Evolutionary conservation across 2,113 vertebrate genomes (phyloP).

Genomic region (Plestiodon gilberti): DNA sequence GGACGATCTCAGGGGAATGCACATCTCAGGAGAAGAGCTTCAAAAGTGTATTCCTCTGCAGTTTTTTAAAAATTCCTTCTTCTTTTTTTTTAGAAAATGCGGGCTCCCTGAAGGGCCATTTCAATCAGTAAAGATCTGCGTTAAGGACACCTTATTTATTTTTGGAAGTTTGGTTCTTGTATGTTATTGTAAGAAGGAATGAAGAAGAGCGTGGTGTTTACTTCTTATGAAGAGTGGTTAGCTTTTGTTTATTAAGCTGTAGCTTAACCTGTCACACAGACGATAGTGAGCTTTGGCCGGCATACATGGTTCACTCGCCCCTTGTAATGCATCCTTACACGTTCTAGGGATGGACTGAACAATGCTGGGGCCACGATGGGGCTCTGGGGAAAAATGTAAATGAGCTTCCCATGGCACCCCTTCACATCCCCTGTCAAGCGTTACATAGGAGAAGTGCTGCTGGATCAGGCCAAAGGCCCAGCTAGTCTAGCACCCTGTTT

Average conservation of each 20-base stretch:
- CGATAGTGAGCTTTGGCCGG: no score
- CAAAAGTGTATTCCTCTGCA: background rate
- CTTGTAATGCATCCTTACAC: no score
- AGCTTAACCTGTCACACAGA: background rate
- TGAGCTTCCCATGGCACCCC: no score
- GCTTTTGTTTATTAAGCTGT: background rate
- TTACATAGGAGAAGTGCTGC: no score
- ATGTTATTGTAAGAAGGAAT: background rate
- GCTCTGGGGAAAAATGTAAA: no score
- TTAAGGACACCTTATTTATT: background rate
- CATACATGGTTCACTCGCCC: no score
- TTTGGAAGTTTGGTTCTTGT: background rate
- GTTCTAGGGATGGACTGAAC: no score
- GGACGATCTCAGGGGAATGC: conserved; percentile 34
- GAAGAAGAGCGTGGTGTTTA: background rate
- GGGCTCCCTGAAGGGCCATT: background rate
- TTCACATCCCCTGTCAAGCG: no score
- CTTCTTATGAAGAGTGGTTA: background rate
- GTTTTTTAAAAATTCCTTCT: background rate
- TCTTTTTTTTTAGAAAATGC: background rate
- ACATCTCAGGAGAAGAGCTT: conserved; percentile 27
- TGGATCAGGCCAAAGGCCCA: no score
- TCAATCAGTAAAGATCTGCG: background rate
- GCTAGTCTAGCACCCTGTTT: no score
- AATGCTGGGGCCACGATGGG: no score